Conservation (phyloP, 2,888 invertebrate species). For the Nemapogon koenigi region DNA sequence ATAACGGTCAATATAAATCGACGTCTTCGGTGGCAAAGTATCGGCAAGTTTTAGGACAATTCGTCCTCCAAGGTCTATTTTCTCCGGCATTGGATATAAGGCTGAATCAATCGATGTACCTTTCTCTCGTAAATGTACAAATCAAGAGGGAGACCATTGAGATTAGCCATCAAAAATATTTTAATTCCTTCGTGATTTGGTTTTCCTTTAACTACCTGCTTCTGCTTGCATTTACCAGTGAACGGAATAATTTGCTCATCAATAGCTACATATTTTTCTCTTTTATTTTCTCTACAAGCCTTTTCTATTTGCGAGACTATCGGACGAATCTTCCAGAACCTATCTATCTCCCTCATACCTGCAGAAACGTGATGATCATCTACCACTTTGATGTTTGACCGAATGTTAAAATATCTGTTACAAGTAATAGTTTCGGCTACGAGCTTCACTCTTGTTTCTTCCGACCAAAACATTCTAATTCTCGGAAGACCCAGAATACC, state of each 20-base stretch:
- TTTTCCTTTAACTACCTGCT: slow-evolving; percentile 16
- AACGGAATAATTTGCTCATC: slow-evolving; percentile 23
- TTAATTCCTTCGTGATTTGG: slow-evolving; percentile 20
- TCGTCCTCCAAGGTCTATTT: slow-evolving; percentile 17
- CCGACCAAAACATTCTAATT: slow-evolving; percentile 10
- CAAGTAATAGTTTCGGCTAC: slow-evolving; percentile 8
- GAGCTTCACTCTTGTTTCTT: slow-evolving; percentile 6
- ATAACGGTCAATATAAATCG: slow-evolving; percentile 14
- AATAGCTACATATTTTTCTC: slow-evolving; percentile 15
- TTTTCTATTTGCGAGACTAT: slow-evolving; percentile 14
- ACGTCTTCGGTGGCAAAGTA: slow-evolving; percentile 12
- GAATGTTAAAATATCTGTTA: slow-evolving; percentile 11
- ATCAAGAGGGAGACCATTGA: slow-evolving; percentile 19
- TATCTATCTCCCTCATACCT: slow-evolving; percentile 7
- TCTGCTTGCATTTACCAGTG: slow-evolving; percentile 17
- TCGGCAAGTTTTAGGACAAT: slow-evolving; percentile 17
- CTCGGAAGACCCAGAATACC: slow-evolving; percentile 10
- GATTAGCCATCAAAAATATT: slow-evolving; percentile 20
- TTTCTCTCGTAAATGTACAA: slow-evolving; percentile 20
- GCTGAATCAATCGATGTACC: slow-evolving; percentile 15
- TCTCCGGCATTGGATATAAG: slow-evolving; percentile 15
- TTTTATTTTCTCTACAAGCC: slow-evolving; percentile 15
- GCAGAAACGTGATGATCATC: slow-evolving; percentile 4
- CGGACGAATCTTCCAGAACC: slow-evolving; percentile 14
- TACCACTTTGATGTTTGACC: slow-evolving; percentile 5